Percentiles rank a stretch among this genome's conserved stretches.
These are phyloP conservation scores for Chroicocephalus ridibundus DNA, from an alignment of 2,113 vertebrate genomes.

Conservation along the genomic window DNA sequence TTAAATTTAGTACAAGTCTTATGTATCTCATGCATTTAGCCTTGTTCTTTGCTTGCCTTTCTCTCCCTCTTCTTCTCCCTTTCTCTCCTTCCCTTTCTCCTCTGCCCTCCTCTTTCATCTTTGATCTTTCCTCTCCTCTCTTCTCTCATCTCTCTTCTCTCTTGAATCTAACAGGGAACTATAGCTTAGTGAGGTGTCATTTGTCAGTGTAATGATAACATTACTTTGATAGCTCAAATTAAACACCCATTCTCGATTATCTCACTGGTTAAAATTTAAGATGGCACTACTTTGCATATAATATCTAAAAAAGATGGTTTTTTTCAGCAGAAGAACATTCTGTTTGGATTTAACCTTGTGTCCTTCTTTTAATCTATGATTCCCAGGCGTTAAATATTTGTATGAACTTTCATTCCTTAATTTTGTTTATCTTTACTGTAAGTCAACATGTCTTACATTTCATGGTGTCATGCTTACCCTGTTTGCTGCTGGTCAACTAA, in stretches of 20 bases:
- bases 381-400: constrained; percentile 37
- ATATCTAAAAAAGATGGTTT: not conserved
- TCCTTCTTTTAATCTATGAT: constrained; percentile 11
- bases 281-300: constrained; percentile 31
- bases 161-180: not conserved
- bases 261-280: constrained; percentile 64
- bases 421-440: constrained; percentile 45
- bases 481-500: constrained; percentile 77
- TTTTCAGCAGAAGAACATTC: not conserved
- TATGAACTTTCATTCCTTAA: constrained; percentile 33
- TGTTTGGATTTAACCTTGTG: not conserved
- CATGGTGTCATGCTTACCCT: constrained; percentile 60
- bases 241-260: constrained; percentile 1
- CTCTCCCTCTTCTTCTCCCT: not conserved
- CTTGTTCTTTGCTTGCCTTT: not conserved
- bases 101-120: not conserved
- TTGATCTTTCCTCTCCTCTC: not conserved
- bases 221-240: not conserved
- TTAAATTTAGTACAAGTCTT: not conserved
- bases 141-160: not conserved
- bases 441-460: constrained; percentile 35
- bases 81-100: not conserved
- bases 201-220: not conserved
- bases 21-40: not conserved
- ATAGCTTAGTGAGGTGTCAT: not conserved